Conservation (phyloP, 2,888 invertebrate genomes). For the Macrosiphum euphorbiae region DNA sequence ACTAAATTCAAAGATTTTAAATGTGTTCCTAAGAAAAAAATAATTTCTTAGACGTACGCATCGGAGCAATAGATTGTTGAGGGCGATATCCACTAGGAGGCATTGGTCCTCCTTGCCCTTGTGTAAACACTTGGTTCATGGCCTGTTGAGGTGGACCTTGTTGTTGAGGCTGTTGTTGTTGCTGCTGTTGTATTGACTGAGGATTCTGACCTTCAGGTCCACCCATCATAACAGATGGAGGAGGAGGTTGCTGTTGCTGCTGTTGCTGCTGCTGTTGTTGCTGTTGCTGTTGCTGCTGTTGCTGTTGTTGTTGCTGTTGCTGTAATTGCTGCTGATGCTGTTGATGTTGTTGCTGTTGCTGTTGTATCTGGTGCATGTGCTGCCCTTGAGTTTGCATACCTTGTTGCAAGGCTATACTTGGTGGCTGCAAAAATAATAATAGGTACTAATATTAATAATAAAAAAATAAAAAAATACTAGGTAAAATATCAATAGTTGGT, state of each 20-base stretch:
- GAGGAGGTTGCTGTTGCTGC: slow-evolving; percentile 26
- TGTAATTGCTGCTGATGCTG: slow-evolving; percentile 1
- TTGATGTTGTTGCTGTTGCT: slow-evolving; percentile 36
- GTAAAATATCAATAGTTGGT: background rate
- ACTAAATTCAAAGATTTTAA: background rate
- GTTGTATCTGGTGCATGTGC: slow-evolving; percentile 45
- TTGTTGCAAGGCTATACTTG: slow-evolving; percentile 33
- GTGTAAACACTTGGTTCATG: slow-evolving; percentile 54
- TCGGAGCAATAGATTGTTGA: slow-evolving; percentile 54
- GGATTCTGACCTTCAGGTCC: slow-evolving; percentile 35
- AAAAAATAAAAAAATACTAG: background rate
- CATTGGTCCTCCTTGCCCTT: slow-evolving; percentile 37
- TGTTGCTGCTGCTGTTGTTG: slow-evolving; percentile 25
- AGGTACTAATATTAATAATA: background rate
- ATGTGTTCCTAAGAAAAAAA: background rate
- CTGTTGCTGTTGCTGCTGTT: slow-evolving; percentile 18
- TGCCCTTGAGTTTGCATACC: slow-evolving; percentile 51
- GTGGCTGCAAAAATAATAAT: slow-evolving; percentile 57
- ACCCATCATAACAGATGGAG: slow-evolving; percentile 28
- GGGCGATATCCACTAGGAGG: slow-evolving; percentile 51
- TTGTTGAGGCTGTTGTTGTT: slow-evolving; percentile 26
- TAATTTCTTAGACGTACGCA: slow-evolving; percentile 36
- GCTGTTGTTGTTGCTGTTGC: slow-evolving; percentile 7
- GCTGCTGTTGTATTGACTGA: slow-evolving; percentile 46
- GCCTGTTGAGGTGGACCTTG: slow-evolving; percentile 43